Evolutionary conservation across 1,140 invertebrate species (phyloP), one percentile per base, ranked within the genome.

Genomic region (Rhynchophorus ferrugineus): DNA sequence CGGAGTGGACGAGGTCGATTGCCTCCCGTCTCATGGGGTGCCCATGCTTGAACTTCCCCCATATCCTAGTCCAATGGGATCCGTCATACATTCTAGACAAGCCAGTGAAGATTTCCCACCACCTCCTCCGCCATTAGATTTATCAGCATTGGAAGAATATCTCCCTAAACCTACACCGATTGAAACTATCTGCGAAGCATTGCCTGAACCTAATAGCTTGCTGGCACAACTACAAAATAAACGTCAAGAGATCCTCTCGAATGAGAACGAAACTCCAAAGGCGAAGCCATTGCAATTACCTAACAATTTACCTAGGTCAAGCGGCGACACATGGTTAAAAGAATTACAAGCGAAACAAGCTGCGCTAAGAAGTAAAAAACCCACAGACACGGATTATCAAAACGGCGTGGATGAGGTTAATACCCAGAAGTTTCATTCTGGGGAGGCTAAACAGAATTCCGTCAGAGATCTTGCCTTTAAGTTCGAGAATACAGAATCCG

Each of bases 51-150:
- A 86, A 29, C 73, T 89, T 24, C 85, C 86, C 1, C 88, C 88
- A 0, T 91, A 90, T 68, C 88, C 88, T 0, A 83, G 82, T 59
- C 80, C 85, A 2, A 76, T 82, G 44, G 77, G 78, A 57, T 88
- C 85, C 1, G 80, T 78, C 0, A 78, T 81, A 33, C 88, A 91
- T 65, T 91, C 87, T 1, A 75, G 87, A 48, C 88, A 92, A 69
- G 78, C 84, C 0, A 91, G 88, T 70, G 87, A 91, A 71, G 89
- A 92, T 58, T 92, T 92, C 60, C 89, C 88, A 24, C 88, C 88
- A 14, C 89, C 89, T 21, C 89, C 89, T 1, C 81, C 87, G 1
- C 83, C 84, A 2, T 73, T 87, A 36, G 83, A 87, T 51, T 70
- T 83, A 59, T 77, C 75, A 34, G 70, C 74, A 1, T 64, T 80